phyloP scores from a whole-genome alignment of 30 jellyfish, hydroid and myxozoan species.

The Aurelia sp. region DNA sequence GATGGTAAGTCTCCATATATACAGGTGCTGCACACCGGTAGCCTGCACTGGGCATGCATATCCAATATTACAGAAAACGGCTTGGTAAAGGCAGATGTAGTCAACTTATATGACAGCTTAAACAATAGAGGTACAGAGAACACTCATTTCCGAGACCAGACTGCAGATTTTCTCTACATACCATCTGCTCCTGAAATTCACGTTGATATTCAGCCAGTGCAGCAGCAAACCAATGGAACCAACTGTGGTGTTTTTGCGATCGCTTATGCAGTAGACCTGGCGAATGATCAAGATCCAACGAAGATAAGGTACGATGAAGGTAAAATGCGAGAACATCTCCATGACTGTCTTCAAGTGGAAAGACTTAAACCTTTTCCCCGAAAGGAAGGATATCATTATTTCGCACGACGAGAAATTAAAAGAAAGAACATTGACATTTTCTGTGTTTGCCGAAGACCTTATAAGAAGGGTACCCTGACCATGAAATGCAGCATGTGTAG shows the following conservation, averaged over 20 bases:
- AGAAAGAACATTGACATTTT: too few relatives aligned
- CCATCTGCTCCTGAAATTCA: conserved; percentile 42
- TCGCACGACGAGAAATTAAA: too few relatives aligned
- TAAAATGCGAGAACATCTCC: conserved; percentile 21
- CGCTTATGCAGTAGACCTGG: conserved; percentile 23
- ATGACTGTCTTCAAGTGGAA: conserved; percentile 36
- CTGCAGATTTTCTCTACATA: conserved; percentile 14
- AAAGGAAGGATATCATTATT: background rate
- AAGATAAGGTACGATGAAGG: conserved; percentile 22
- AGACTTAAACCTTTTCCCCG: conserved; percentile 17
- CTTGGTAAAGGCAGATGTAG: too few relatives aligned
- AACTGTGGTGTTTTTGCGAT: conserved; percentile 32
- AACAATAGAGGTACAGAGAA: background rate
- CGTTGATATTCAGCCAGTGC: conserved; percentile 34
- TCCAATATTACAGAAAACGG: too few relatives aligned
- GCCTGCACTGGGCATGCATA: too few relatives aligned
- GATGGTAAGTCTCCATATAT: too few relatives aligned
- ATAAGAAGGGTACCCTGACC: too few relatives aligned
- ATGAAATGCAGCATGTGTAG: too few relatives aligned
- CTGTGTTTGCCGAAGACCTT: too few relatives aligned
- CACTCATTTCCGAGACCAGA: conserved; percentile 31
- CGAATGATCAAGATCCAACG: conserved; percentile 5
- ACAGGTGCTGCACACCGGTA: too few relatives aligned
- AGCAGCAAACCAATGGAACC: conserved; percentile 44
- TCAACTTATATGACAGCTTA: too few relatives aligned